Base-by-base conservation (phyloP, 1,140 invertebrate species). In the Trichonephila inaurata region DNA sequence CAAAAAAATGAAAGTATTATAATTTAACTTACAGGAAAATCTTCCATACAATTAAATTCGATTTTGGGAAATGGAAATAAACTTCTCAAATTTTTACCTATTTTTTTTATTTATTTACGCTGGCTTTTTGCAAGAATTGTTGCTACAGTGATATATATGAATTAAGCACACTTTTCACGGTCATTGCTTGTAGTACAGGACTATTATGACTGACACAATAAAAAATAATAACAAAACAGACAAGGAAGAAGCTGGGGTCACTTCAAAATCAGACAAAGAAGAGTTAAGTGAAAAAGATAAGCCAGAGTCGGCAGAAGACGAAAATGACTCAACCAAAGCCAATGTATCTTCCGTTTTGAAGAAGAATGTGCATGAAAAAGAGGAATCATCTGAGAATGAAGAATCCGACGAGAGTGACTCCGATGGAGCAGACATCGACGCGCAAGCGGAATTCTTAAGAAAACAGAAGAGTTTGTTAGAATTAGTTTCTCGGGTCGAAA, bases 391-490 rank as follows among this genome's bases (percentile, higher is more conserved):
- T 51, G 51, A 51, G 1, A 10, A 51, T 51, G 0, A 51, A 51
- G 10, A 51, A 7, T 51, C 51, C 51, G 33, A 40, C 19, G 61
- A 33, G 40, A 21, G 18, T 5, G 7, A 33, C 64, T 2, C 24
- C 3, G 19, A 8, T 18, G 5, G 33, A 33, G 33, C 16, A 10
- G 64, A 64, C 21, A 33, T 14, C 21, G 33, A 89, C 40, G 88
- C 72, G 0, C 51, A 82, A 33, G 72, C 81, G 10, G 33, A 91
- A 62, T 33, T 81, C 4, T 40, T 61, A 21, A 58, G 19, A 21
- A 72, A 81, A 16, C 69, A 81, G 33, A 60, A 91, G 82, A 33
- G 33, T 0, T 3, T 81, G 24, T 19, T 91, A n/a, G 58, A 91
- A 16, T 16, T 24, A 0, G 44, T 91, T 5, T 16, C 14, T 8